Evolutionary conservation across 2,797 vertebrate genomes (phyloP).

Genomic region (Philypnodon macrostomus): DNA sequence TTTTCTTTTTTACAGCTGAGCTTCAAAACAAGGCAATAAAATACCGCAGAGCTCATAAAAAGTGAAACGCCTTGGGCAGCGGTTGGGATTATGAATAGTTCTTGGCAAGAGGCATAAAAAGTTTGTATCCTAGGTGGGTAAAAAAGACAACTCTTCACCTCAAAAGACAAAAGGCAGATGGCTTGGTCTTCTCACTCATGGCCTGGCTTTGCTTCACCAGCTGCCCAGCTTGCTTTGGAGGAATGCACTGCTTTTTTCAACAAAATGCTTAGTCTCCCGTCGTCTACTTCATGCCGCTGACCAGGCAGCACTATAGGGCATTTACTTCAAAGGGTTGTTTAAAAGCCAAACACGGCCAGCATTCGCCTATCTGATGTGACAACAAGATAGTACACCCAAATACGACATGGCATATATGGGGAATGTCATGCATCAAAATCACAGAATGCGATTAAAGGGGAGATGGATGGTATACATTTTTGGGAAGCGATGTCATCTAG

Average conservation of each 20-base stretch:
- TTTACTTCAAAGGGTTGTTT: constrained; percentile 55
- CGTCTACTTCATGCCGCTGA: constrained; percentile 32
- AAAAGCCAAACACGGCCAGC: constrained; percentile 51
- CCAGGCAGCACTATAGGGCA: constrained; percentile 39
- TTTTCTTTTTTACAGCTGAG: constrained; percentile 40
- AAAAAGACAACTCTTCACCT: constrained; percentile 49
- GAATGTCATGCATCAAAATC: constrained; percentile 20
- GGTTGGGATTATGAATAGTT: constrained; percentile 44
- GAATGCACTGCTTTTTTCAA: constrained; percentile 70
- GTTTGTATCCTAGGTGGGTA: constrained; percentile 49
- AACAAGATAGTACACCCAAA: constrained; percentile 45
- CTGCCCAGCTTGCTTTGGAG: constrained; percentile 60
- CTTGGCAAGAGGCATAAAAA: constrained; percentile 50
- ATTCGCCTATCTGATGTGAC: constrained; percentile 58
- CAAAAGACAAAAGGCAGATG: constrained; percentile 65
- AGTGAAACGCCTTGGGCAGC: constrained; percentile 44
- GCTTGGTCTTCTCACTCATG: constrained; percentile 62
- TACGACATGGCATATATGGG: constrained; percentile 14
- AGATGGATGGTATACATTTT: constrained; percentile 20
- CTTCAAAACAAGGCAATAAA: constrained; percentile 67
- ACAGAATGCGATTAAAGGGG: constrained; percentile 29
- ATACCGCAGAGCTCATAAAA: constrained; percentile 53
- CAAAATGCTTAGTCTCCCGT: constrained; percentile 33
- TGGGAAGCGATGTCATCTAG: constrained; percentile 24
- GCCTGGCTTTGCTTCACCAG: constrained; percentile 62